Evolutionary conservation across 2,888 invertebrate species (phyloP), one percentile per base, ranked within the genome.

Genomic region (Nyleta sp.): DNA sequence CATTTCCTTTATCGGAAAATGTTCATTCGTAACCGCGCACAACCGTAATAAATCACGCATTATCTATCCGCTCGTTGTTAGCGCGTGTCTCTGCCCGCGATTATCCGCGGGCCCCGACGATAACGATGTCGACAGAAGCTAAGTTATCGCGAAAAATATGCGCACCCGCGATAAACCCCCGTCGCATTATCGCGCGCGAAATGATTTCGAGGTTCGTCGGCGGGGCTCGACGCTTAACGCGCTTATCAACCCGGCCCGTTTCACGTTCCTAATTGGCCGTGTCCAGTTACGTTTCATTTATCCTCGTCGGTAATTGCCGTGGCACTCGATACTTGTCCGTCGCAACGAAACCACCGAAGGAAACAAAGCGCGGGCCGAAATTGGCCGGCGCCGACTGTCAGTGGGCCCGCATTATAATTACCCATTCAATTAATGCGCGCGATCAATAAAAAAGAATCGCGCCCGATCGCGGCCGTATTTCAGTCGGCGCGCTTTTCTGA

Each of bases 231-330:
- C 57, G 59, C 40, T 70, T 71, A 76, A 57, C 57, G 52, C 57
- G 55, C 62, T 64, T 76, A 76, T 76, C 75, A 13, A 6, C 38
- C 18, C 0, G 20, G 46, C 70, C 31, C 40, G 59, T 35, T 65
- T 59, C 52, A 38, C 68, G 44, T 57, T 50, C 46, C 48, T 76
- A 76, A 76, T 76, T 64, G 59, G 24, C 22, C 38, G 38, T 50
- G 38, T 42, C 68, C 70, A 70, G 64, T 70, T 64, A 44, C 62
- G 48, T 70, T 33, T 68, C 62, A 75, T 68, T 75, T 67, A 74
- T 67, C 60, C 53, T 38, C 18, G 46, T 20, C 3, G 53, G 28
- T 28, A 1, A 28, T 28, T 28, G 28, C 28, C 7, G 24, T 10
- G 28, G 28, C 28, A 10, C 28, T 5, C n/a, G n/a, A n/a, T n/a